Percentiles rank a stretch among this genome's conserved stretches.
phyloP scores from a whole-genome alignment of 2,888 invertebrate species.

The Drepana falcataria region DNA sequence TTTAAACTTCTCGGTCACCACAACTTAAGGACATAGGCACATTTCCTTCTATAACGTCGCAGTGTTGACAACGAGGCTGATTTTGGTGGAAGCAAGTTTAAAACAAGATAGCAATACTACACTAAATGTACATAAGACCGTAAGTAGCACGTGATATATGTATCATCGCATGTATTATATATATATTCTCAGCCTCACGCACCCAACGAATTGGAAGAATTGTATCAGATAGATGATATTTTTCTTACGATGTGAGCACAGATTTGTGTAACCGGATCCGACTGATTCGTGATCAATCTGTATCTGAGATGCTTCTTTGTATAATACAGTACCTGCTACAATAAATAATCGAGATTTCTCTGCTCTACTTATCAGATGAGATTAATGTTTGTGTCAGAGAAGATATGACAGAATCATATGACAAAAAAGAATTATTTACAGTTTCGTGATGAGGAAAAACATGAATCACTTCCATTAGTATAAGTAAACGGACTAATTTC shows the following conservation, averaged over 20 bases:
- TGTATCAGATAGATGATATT: constrained; percentile 26
- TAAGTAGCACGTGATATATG: neutral
- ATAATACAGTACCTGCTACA: neutral
- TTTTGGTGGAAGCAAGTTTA: no score
- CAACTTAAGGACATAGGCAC: no score
- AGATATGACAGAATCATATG: no score
- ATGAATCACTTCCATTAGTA: no score
- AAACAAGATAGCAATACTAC: no score
- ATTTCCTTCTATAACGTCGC: no score
- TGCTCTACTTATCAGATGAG: neutral
- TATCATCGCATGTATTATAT: neutral
- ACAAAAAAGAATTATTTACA: no score
- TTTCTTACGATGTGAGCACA: constrained; percentile 16
- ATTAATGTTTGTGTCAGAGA: neutral
- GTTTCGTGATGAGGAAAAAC: no score
- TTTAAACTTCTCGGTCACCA: no score
- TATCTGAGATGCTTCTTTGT: constrained; percentile 1
- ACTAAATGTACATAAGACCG: no score
- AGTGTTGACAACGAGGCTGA: no score
- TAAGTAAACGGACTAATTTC: no score
- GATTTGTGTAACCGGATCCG: constrained; percentile 14
- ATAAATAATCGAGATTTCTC: neutral
- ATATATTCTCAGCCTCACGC: constrained; percentile 15
- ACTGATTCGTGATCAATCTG: constrained; percentile 20
- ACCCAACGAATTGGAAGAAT: constrained; percentile 25